phyloP scores from a whole-genome alignment of 2,888 invertebrate genomes.

The Rosalia funebris region DNA sequence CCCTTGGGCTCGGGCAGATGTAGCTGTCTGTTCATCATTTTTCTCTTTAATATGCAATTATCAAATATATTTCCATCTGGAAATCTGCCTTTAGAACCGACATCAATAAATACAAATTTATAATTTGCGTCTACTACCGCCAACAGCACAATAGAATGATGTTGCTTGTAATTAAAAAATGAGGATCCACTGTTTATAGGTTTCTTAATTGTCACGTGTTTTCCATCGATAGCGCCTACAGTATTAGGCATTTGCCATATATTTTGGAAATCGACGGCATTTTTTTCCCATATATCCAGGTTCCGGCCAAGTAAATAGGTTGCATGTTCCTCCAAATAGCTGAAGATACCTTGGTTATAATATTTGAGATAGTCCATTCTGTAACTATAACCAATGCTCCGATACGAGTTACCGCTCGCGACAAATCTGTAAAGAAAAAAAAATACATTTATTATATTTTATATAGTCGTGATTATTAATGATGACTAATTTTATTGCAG shows the following conservation, averaged over 20 bases:
- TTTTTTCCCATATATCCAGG: background rate
- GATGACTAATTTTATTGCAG: slow-evolving; percentile 26
- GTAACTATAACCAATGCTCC: slow-evolving; percentile 27
- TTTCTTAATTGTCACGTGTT: slow-evolving; percentile 19
- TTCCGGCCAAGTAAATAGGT: too few species aligned
- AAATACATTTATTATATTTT: too few species aligned
- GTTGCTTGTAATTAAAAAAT: slow-evolving; percentile 16
- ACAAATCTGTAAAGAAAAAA: too few species aligned
- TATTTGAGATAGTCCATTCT: slow-evolving; percentile 25
- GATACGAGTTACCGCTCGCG: slow-evolving; percentile 27
- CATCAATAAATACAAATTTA: slow-evolving; percentile 12
- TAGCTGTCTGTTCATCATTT: slow-evolving; percentile 2
- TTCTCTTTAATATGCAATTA: slow-evolving; percentile 1
- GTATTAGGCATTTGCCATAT: slow-evolving; percentile 19
- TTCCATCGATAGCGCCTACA: slow-evolving; percentile 24
- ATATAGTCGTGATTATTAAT: too few species aligned
- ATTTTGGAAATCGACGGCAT: slow-evolving; percentile 12
- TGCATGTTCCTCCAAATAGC: too few species aligned
- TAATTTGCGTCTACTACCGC: slow-evolving; percentile 20
- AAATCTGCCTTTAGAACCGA: background rate
- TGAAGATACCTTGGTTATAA: too few species aligned
- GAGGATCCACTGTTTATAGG: slow-evolving; percentile 6
- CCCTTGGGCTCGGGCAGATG: slow-evolving; percentile 12
- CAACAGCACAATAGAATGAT: slow-evolving; percentile 8
- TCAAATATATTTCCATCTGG: slow-evolving; percentile 5